Conservation (phyloP, 2,797 vertebrate species). For the Lepus oiostolus region DNA sequence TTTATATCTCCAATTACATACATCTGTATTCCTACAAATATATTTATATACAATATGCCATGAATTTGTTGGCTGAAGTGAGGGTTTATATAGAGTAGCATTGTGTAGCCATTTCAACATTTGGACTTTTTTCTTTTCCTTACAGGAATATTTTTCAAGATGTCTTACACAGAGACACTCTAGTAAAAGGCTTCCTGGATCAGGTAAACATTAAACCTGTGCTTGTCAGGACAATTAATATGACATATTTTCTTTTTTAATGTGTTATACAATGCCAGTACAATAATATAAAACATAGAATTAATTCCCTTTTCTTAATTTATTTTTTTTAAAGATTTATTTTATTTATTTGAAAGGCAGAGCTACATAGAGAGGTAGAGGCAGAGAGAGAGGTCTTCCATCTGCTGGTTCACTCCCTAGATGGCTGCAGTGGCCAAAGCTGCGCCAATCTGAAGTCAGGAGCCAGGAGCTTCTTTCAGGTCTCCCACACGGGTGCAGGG, state of each 20-base stretch:
- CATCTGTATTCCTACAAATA: conserved; percentile 28
- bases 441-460: too few relatives aligned
- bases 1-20: conserved; percentile 50
- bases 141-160: conserved; percentile 98
- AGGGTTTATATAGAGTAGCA: conserved; percentile 39
- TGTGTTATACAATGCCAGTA: neutral
- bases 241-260: conserved; percentile 18
- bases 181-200: conserved; percentile 97
- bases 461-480: too few relatives aligned
- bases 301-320: neutral
- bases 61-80: conserved; percentile 14
- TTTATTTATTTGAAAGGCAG: too few relatives aligned
- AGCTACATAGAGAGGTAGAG: too few relatives aligned
- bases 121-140: conserved; percentile 72
- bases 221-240: conserved; percentile 22
- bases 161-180: conserved; percentile 94
- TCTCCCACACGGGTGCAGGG: too few relatives aligned
- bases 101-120: conserved; percentile 65
- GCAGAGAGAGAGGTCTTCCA: too few relatives aligned
- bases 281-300: neutral
- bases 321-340: neutral
- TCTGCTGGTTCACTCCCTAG: too few relatives aligned
- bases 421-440: too few relatives aligned
- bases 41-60: neutral
- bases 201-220: conserved; percentile 91